Evolutionary conservation across 1,140 invertebrate genomes (phyloP), one percentile per base, ranked within the genome.

Genomic region (Caenorhabditis briggsae): DNA sequence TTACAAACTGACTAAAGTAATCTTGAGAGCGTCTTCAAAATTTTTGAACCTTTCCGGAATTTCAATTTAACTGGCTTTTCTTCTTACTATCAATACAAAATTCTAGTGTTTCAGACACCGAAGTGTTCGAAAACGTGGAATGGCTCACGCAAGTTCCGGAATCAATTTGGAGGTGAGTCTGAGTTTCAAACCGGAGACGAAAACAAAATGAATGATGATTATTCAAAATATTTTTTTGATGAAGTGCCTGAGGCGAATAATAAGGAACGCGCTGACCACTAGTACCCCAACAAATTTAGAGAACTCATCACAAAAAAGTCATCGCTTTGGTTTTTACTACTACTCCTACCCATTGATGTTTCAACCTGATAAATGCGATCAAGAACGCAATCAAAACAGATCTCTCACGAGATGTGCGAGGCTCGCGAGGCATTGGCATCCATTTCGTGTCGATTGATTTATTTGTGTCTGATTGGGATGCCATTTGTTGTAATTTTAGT

Each of bases 401-500:
- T 16, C 16, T 46, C 46, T 78, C 70, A 23, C 70, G 70, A 78
- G 70, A 78, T 33, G 33, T 33, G 33, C 3, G 33, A 33, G 33
- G 50, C 50, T 16, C 12, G 9, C 50, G 50, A 11, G 5, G 43
- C n/a, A 50, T 78, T 46, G 46, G n/a, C n/a, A 33, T 33, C 33
- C 33, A 48, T 78, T 78, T 78, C 70, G 70, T 78, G 70, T 78
- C 70, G 2, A 53, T 78, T 78, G 70, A 78, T 78, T 78, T 78
- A 78, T 78, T 78, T 78, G 70, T 78, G 70, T 78, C 70, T 78
- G 46, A 78, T 78, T 78, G 43, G 20, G 46, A 20, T 78, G 70
- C 25, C 46, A 78, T 78, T 78, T 78, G 70, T 78, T 78, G 70
- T 78, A 78, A 78, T 78, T 78, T 78, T 78, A 78, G 70, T 78